These are phyloP conservation scores for Tipula confusa DNA, from an alignment of 2,888 invertebrate species.

Conservation along the genomic window DNA sequence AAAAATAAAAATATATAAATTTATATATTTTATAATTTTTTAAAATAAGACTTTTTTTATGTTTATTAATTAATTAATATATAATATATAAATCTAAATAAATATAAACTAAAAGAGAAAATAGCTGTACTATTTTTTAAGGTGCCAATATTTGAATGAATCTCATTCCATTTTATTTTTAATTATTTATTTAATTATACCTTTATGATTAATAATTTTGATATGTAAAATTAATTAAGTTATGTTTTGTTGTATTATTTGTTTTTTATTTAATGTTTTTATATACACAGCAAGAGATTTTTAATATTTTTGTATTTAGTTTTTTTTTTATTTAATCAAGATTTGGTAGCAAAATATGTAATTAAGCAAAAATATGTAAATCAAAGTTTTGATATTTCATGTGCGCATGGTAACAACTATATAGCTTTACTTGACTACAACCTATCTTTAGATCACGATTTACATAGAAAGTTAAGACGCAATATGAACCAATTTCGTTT, in stretches of 20 bases:
- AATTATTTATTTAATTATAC: constrained; percentile 6
- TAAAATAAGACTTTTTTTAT: neutral
- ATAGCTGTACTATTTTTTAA: constrained; percentile 30
- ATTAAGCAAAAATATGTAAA: too few relatives aligned
- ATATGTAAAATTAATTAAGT: neutral
- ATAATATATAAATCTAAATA: too few relatives aligned
- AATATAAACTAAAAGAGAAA: neutral
- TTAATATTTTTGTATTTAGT: neutral
- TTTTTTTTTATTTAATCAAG: neutral
- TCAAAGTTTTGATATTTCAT: too few relatives aligned
- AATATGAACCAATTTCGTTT: too few relatives aligned
- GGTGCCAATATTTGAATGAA: constrained; percentile 31
- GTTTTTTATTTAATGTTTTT: neutral
- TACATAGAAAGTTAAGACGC: too few relatives aligned
- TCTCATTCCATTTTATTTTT: constrained; percentile 31
- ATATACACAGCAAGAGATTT: constrained; percentile 13
- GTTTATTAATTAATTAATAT: neutral
- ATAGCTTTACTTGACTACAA: too few relatives aligned
- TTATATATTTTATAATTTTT: neutral
- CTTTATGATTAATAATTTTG: neutral
- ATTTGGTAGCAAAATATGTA: too few relatives aligned
- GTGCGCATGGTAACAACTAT: too few relatives aligned
- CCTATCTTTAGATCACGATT: too few relatives aligned
- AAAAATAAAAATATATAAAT: neutral
- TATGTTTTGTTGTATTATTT: constrained; percentile 16